A percentile compares a stretch with the other conserved stretches of the same genome.
phyloP scores from a whole-genome alignment of 2,113 vertebrate species.

The Myotis davidii region DNA sequence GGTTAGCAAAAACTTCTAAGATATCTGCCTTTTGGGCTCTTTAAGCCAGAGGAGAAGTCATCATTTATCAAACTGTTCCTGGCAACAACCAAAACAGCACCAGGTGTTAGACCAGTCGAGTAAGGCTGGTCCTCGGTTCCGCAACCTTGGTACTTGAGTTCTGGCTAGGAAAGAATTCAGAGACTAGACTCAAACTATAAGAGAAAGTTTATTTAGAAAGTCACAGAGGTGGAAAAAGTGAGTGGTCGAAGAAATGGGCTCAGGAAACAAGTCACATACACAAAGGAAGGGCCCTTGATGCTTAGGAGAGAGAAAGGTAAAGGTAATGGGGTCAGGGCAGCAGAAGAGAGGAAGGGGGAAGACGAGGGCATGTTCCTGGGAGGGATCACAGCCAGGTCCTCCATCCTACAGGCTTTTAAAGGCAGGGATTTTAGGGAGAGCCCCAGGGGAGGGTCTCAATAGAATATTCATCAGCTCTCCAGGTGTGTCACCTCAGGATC shows the following conservation, averaged over 20 bases:
- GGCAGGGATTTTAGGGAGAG: neutral
- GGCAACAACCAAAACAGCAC: neutral
- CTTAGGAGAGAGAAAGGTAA: neutral
- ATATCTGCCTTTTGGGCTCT: neutral
- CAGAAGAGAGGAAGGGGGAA: neutral
- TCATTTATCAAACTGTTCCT: neutral
- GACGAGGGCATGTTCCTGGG: neutral
- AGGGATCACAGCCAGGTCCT: neutral
- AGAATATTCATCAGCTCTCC: neutral
- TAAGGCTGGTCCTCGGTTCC: neutral
- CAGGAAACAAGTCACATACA: neutral
- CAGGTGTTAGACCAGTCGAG: neutral
- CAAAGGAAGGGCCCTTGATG: neutral
- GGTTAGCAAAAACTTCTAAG: neutral
- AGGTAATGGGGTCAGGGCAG: neutral
- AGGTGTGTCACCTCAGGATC: neutral
- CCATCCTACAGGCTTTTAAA: neutral
- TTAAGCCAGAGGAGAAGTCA: neutral
- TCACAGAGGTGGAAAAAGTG: neutral
- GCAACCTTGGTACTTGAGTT: neutral
- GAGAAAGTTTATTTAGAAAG: neutral
- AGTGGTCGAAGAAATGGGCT: neutral
- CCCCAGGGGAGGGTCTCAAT: neutral
- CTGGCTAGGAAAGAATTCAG: neutral
- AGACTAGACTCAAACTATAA: neutral